These are phyloP conservation scores for Hypotaenidia philippensis DNA, from an alignment of 2,797 vertebrate species.

Conservation along the genomic window DNA sequence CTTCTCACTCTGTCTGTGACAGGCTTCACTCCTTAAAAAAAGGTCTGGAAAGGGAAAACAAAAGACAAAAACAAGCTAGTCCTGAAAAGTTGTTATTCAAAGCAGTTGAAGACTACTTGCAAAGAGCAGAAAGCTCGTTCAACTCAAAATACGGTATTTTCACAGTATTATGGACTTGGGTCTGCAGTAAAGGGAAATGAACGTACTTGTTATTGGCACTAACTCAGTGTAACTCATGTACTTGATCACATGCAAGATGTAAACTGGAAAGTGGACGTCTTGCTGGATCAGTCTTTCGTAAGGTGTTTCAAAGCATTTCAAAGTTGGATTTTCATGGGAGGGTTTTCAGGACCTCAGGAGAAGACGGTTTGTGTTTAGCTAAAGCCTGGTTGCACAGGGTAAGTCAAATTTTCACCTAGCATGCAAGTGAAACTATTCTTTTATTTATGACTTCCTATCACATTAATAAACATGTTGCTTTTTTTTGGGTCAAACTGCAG, in stretches of 20 bases:
- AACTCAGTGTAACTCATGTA: neutral
- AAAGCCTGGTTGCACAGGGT: neutral
- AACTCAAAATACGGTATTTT: slow-evolving; percentile 17
- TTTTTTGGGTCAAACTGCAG: neutral
- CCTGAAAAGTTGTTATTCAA: neutral
- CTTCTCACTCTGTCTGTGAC: neutral
- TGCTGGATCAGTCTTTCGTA: neutral
- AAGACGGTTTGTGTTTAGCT: neutral
- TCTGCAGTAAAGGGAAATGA: neutral
- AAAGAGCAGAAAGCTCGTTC: neutral
- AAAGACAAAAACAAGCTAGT: neutral
- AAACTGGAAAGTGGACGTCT: neutral
- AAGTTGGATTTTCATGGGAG: neutral
- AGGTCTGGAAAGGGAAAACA: neutral
- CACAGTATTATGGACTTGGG: neutral
- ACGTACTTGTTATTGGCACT: neutral
- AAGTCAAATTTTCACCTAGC: neutral
- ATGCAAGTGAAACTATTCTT: neutral
- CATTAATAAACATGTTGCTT: neutral
- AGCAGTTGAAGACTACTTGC: neutral
- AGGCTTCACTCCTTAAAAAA: neutral
- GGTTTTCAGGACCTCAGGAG: neutral
- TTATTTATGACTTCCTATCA: neutral
- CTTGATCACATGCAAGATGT: neutral
- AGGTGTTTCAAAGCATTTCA: neutral